Percentiles rank a stretch among this genome's conserved stretches.
Conservation (phyloP, 1,140 invertebrate species). For the Drosophila baimaii region DNA sequence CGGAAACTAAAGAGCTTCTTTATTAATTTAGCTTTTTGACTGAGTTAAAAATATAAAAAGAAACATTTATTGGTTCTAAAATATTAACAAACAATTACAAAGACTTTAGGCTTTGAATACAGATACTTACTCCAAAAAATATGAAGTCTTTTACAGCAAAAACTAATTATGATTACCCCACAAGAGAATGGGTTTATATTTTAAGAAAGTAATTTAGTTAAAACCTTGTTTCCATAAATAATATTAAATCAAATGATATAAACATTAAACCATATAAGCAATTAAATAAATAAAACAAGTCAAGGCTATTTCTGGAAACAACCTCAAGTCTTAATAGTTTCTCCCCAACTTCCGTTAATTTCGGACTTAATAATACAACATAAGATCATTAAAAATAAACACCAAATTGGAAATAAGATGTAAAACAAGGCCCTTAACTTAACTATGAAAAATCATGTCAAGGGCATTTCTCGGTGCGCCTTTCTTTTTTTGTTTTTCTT, state of each 20-base stretch:
- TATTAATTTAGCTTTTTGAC: neutral
- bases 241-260: neutral
- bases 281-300: neutral
- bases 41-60: neutral
- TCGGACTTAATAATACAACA: neutral
- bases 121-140: too few relatives aligned
- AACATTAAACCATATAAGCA: neutral
- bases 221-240: neutral
- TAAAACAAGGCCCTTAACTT: neutral
- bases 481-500: constrained; percentile 15
- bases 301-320: constrained; percentile 1
- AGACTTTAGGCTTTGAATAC: neutral
- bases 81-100: too few relatives aligned
- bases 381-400: constrained; percentile 14
- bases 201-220: neutral
- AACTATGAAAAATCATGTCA: constrained; percentile 4
- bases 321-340: neutral
- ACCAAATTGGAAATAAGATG: neutral
- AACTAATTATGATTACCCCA: neutral
- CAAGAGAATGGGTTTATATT: neutral
- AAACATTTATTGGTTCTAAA: too few relatives aligned
- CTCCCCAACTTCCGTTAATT: neutral
- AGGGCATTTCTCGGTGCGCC: constrained; percentile 6
- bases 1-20: neutral
- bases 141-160: neutral